Base-by-base conservation (phyloP, 2,113 vertebrate genomes). In the Alexandromys fortis region DNA sequence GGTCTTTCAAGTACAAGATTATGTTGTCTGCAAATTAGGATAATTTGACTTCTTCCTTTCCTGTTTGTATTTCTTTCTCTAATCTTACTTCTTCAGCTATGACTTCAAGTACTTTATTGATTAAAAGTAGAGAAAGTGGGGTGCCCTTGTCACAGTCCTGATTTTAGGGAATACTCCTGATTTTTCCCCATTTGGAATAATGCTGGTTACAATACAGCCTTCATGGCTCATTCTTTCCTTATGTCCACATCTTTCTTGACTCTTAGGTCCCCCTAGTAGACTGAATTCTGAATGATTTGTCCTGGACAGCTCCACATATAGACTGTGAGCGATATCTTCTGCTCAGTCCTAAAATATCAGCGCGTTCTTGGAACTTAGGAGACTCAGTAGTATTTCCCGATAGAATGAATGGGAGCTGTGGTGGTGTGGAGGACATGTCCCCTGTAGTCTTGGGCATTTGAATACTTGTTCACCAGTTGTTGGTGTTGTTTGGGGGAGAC, bases 211-310 rank as follows among this genome's bases (percentile, higher is more conserved):
- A 85, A 22, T 21, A 47, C 16, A n/a, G 65, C 45, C 45, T 52
- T 86, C 45, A 26, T 28, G 68, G 33, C 6, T 86, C 61, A 30
- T 55, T 96, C n/a, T 95, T 52, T 81, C 65, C 38, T 95, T 83
- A 30, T 58, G 49, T 76, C 70, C 58, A 35, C 72, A 63, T 94
- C 70, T 96, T 35, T 65, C 95, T 52, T 90, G 86, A 91, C 58
- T 79, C 30, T 49, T 77, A 78, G 65, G 19, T 58, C 55, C 21
- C 5, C n/a, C 30, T 33, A 63, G 63, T 14, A 83, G 58, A 63
- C 33, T 82, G 47, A 90, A 26, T 87, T 90, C 35, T 88, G 76
- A n/a, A 86, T 73, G 26, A 30, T 65, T 95, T 52, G 7, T 86
- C 55, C 79, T 65, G 26, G 92, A 63, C 17, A 91, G n/a, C 6